Evolutionary conservation across 2,113 vertebrate genomes (phyloP), one percentile per base, ranked within the genome.

Genomic region (Boulengeromyrus knoepffleri): DNA sequence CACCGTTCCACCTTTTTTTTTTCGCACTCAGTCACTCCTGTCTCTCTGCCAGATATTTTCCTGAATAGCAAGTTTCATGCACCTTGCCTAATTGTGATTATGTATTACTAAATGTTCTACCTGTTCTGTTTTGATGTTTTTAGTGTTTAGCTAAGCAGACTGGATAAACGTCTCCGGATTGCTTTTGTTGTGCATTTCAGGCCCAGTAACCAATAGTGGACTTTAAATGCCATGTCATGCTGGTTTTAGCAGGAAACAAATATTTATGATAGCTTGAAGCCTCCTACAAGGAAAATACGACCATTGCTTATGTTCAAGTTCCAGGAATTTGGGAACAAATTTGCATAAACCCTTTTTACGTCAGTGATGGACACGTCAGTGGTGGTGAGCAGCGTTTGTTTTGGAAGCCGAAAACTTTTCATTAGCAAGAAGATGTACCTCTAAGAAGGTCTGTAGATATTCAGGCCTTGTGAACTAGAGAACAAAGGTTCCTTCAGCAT

Each of bases 261-360:
- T 96, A 96, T 96, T 96, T 96, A 96, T 93, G 91, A 94, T 91
- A 95, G 94, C 91, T 92, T 70, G 94, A 94, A 95, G 95, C 94
- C 96, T 94, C 94, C 94, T 92, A 93, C 94, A 93, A 95, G 94
- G 95, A 95, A 94, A 96, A 95, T 93, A 95, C 92, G 94, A 92
- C 90, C 84, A 31, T 91, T 96, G 96, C 94, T 96, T 96, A 96
- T 95, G 94, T 95, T 95, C 90, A 89, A 89, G 90, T 93, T 93
- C 92, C 91, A 93, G 47, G 77, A 90, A 93, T 93, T 93, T 91
- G 92, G 83, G 92, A 92, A 13, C 36, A 13, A 74, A 88, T 93
- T 91, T 91, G 46, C 83, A 91, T 90, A 90, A 85, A 89, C 21
- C 21, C 66, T 90, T 91, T 90, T 92, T 47, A 45, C 36, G 12